A percentile compares a stretch with the other conserved stretches of the same genome.
Conservation (phyloP, 2,888 invertebrate genomes). For the Noctua janthina region DNA sequence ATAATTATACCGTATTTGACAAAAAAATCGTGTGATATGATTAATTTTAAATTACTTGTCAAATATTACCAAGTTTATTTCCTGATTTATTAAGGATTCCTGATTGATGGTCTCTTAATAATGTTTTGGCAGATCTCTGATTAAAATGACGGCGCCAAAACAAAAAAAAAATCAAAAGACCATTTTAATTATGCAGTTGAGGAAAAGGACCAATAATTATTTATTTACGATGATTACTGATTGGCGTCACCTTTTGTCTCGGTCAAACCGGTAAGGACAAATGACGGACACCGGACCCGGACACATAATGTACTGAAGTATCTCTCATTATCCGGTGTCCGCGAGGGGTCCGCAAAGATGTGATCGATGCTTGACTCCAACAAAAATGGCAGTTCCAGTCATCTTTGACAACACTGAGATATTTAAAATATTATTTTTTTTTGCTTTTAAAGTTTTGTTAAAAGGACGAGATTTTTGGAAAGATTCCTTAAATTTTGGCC, state of each 20-base stretch:
- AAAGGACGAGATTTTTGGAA: constrained; percentile 8
- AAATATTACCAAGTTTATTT: not conserved
- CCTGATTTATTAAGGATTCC: constrained; percentile 18
- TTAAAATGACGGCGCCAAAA: constrained; percentile 11
- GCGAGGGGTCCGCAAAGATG: not conserved
- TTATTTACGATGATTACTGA: constrained; percentile 37
- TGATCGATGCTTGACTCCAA: not conserved
- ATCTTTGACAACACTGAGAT: not conserved
- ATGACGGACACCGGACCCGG: not conserved
- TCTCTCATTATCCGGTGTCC: not conserved
- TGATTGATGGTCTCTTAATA: constrained; percentile 14
- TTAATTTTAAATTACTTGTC: constrained; percentile 7
- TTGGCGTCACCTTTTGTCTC: constrained; percentile 27
- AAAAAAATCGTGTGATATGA: not conserved
- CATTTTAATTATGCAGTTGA: constrained; percentile 13
- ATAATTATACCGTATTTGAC: too few species aligned
- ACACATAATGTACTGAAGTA: not conserved
- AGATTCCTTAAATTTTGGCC: constrained; percentile 9
- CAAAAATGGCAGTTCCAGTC: not conserved
- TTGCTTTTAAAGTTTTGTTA: not conserved
- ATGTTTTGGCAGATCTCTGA: constrained; percentile 24
- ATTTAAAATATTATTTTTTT: not conserved
- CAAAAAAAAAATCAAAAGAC: not conserved
- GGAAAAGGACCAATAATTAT: constrained; percentile 10
- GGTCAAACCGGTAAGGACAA: not conserved